Conservation (phyloP, 2,888 invertebrate genomes). For the Microctonus aethiopoides region DNA sequence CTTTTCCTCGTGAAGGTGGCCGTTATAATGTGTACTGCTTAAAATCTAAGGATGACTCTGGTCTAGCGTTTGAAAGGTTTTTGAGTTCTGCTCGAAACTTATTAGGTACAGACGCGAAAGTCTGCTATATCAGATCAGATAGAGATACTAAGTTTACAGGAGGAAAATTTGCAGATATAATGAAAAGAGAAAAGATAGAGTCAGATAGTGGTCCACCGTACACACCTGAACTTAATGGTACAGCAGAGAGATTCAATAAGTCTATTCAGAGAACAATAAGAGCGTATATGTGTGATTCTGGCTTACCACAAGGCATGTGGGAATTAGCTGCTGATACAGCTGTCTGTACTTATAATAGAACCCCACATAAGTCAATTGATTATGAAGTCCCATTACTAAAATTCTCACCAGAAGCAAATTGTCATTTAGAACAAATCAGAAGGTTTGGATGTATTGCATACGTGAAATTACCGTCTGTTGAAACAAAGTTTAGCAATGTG, state of each 20-base stretch:
- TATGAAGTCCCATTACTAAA: slow-evolving; percentile 35
- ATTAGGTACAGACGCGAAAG: too few species aligned
- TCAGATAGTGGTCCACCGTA: slow-evolving; percentile 23
- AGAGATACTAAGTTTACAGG: not conserved
- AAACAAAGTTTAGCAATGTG: slow-evolving; percentile 38
- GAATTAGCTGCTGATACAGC: slow-evolving; percentile 40
- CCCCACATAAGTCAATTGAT: slow-evolving; percentile 40
- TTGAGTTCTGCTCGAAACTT: too few species aligned
- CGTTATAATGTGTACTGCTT: too few species aligned
- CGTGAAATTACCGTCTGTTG: slow-evolving; percentile 23
- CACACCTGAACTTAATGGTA: slow-evolving; percentile 41
- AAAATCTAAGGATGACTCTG: too few species aligned
- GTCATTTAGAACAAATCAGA: slow-evolving; percentile 33
- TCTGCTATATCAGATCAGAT: too few species aligned
- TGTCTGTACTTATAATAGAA: slow-evolving; percentile 39
- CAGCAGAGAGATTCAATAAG: slow-evolving; percentile 40
- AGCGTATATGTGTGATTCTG: slow-evolving; percentile 38
- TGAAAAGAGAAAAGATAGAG: slow-evolving; percentile 20
- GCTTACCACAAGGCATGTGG: slow-evolving; percentile 40
- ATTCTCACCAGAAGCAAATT: slow-evolving; percentile 32
- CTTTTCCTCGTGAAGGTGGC: too few species aligned
- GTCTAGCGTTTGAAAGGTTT: too few species aligned
- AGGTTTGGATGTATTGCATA: slow-evolving; percentile 40
- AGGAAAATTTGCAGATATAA: slow-evolving; percentile 15
- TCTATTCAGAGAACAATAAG: slow-evolving; percentile 36